Evolutionary conservation across 1,140 invertebrate species (phyloP).

Genomic region (Whitmania pigra): DNA sequence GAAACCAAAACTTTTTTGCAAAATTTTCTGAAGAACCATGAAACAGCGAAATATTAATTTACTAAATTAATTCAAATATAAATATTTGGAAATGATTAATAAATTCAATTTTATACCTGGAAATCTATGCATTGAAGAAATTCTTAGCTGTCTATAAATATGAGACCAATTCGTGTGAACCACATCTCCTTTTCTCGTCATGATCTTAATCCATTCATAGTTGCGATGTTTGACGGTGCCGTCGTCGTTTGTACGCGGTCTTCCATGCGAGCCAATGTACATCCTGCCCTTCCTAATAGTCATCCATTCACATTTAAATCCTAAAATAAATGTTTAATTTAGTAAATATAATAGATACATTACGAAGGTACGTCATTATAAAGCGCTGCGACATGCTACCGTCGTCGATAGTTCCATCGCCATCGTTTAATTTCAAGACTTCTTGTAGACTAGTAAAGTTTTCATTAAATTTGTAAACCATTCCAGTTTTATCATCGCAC

Average conservation of each 20-base stretch:
- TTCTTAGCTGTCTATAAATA: constrained; percentile 54
- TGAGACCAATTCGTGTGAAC: constrained; percentile 61
- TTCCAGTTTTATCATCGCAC: constrained; percentile 91
- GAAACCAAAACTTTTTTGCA: no score
- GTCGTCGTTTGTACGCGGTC: constrained; percentile 84
- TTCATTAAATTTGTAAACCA: constrained; percentile 68
- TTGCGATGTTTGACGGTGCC: constrained; percentile 68
- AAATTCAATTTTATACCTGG: constrained; percentile 47
- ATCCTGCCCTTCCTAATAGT: constrained; percentile 76
- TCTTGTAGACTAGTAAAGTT: constrained; percentile 58
- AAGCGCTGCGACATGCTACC: constrained; percentile 41
- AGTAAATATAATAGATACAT: no score
- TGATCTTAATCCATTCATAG: constrained; percentile 88
- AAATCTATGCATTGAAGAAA: constrained; percentile 52
- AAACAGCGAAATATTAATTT: no score
- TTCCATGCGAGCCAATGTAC: constrained; percentile 88
- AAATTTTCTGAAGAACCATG: no score
- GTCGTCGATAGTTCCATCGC: constrained; percentile 66
- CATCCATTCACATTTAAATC: constrained; percentile 95
- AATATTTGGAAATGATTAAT: no score
- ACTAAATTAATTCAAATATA: no score
- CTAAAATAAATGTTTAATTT: constrained; percentile 32
- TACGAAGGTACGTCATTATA: no score
- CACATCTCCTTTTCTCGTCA: constrained; percentile 66
- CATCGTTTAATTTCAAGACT: constrained; percentile 83